Evolutionary conservation across 1,140 invertebrate genomes (phyloP), one percentile per base, ranked within the genome.

Genomic region (Neotoxoptera formosana): DNA sequence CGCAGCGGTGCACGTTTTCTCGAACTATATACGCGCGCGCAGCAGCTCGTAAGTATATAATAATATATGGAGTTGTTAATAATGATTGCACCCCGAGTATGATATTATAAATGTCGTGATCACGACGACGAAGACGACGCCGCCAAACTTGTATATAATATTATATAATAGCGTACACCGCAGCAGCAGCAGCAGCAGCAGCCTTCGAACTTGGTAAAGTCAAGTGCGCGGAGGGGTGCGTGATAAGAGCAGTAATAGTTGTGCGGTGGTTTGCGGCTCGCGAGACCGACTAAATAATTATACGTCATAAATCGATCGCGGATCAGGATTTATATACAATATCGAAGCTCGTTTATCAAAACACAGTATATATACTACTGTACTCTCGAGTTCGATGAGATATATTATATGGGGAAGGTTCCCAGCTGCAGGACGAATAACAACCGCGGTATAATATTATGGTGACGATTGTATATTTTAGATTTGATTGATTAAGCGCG

Each of bases 11-110:
- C 47, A 51, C 60, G 45, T 92, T 81, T 89, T 41, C 51, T 83
- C 51, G 91, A 81, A 81, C n/a, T 76, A 11, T 90, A 30, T 36
- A 36, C 56, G 89, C 56, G 1, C n/a, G n/a, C n/a, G n/a, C n/a
- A n/a, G n/a, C 30, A 47, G 36, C 36, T 48, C 47, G 67, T n/a
- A 90, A n/a, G 60, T 20, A n/a, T n/a, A n/a, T n/a, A n/a, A n/a
- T n/a, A n/a, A n/a, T n/a, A n/a, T n/a, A 76, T 67, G 7, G 34
- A 92, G 91, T 30, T 81, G 83, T 92, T 92, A 83, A 51, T 92
- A 83, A 92, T n/a, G n/a, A n/a, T 76, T 92, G 41, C 88, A 89
- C 84, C 21, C 67, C 76, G 20, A 92, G 60, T 81, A 41, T 41
- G n/a, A n/a, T n/a, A n/a, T n/a, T n/a, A 41, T 41, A 53, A 81